Evolutionary conservation across 2,888 invertebrate species (phyloP), one percentile per base, ranked within the genome.

Genomic region (Meta bourneti): DNA sequence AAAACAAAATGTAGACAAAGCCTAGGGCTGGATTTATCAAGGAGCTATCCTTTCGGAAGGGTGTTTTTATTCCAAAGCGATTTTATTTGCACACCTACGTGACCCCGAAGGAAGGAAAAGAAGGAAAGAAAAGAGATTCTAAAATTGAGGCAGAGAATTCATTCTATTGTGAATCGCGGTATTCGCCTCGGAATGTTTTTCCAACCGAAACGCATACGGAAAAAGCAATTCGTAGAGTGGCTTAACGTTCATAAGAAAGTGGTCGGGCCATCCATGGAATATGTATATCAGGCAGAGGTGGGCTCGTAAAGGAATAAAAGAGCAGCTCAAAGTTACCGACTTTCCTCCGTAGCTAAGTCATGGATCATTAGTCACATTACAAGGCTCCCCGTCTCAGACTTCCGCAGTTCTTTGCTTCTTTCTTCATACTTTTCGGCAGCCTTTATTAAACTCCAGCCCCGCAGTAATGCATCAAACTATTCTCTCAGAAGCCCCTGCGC

Each of bases 361-460:
- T 87, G 91, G 87, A 91, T 91, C 91, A 91, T 91, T 91, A 91
- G 91, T 83, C 72, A 82, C 91, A 91, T 91, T 91, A 87, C 82
- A 89, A 89, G 83, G 77, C 90, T 71, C 82, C 86, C 84, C 89
- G 51, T 48, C 34, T 52, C 52, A 19, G 19, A 48, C 89, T 82
- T 84, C 19, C 34, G 72, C 61, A 70, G 79, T 84, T 90, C 90
- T 90, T 83, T 84, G 54, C 84, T 85, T 80, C 90, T 51, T 90
- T 84, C 89, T 90, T 84, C 83, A 78, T 79, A 77, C 83, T 90
- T 90, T 90, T 71, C 83, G 69, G 79, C 75, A 20, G 78, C 87
- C 91, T 91, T 92, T 92, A 92, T 92, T 92, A 92, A 92, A 92
- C 84, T 92, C 84, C 82, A 34, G 72, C 78, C 72, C 79, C 84